Evolutionary conservation across 2,888 invertebrate genomes (phyloP), one percentile per base, ranked within the genome.

Genomic region (Cabera pusaria): DNA sequence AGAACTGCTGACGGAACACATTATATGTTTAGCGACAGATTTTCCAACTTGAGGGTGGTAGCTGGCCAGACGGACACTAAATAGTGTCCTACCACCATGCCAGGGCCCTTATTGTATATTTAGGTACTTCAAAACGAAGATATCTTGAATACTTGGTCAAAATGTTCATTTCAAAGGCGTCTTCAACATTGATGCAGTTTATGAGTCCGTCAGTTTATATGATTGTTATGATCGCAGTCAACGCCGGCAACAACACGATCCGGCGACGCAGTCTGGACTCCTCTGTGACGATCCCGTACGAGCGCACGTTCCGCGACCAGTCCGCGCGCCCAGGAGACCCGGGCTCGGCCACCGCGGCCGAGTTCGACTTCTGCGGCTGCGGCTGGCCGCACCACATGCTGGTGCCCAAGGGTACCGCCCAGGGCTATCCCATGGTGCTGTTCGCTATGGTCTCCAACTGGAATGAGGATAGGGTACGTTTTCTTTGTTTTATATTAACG

Each of bases 341-440:
- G 0, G 74, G 87, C n/a, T 69, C 90, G 0, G 84, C 78, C 0
- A 77, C 85, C 1, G 77, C 90, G 0, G 82, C 82, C 0, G 85
- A 90, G 52, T 94, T 94, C 81, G 93, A 94, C 80, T 95, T 94
- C 90, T 97, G 96, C 81, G 96, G 96, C 43, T 97, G 96, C 61
- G 96, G 96, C 29, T 96, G 96, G 95, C 96, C 96, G 0, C 93
- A 95, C 44, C 95, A 96, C 74, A 91, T 96, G 91, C 89, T 96
- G 3, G 53, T 95, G 17, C 94, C 96, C 0, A 94, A 92, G 75
- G 96, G 96, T 2, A 92, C 73, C 2, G 62, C 88, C 0, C 85
- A 90, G 39, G 96, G 96, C 0, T 92, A 90, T 75, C 77, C 87
- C 0, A 91, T 93, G 62, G 92, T 94, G 51, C 79, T 96, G 20